Percentiles rank a stretch among this genome's conserved stretches.
These are phyloP conservation scores for Nycticryphes semicollaris DNA, from an alignment of 2,113 vertebrate species.

Conservation along the genomic window DNA sequence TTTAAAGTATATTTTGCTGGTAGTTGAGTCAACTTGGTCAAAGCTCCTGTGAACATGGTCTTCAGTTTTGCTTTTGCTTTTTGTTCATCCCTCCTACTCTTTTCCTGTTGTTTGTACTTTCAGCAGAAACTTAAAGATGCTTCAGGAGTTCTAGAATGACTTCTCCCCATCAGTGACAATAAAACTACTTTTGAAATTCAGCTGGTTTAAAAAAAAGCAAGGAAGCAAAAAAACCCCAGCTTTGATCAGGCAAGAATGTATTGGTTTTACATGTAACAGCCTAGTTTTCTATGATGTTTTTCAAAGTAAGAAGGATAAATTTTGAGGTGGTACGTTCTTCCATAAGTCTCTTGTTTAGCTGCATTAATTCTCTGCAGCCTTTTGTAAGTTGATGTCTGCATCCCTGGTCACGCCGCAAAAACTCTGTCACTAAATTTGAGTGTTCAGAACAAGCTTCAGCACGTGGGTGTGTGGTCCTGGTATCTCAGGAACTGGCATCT, in stretches of 20 bases:
- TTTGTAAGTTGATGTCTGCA: background rate
- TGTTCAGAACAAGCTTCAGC: background rate
- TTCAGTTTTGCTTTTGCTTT: background rate
- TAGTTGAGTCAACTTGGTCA: background rate
- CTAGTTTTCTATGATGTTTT: background rate
- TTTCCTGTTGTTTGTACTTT: background rate
- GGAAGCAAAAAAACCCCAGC: background rate
- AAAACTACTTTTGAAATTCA: background rate
- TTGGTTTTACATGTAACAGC: background rate
- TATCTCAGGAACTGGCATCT: background rate
- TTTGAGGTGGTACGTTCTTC: background rate
- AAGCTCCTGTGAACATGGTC: background rate
- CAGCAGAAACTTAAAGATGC: background rate
- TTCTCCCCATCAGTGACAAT: background rate
- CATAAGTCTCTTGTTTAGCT: background rate
- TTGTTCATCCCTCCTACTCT: background rate
- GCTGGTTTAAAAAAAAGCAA: background rate
- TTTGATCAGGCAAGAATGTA: background rate
- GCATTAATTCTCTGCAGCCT: background rate
- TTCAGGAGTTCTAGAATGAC: background rate
- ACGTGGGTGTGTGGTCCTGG: fast-evolving
- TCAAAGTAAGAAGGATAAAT: background rate
- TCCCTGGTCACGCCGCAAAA: background rate
- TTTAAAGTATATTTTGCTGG: fast-evolving
- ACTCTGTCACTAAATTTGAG: background rate